Conservation (phyloP, 2,888 invertebrate genomes). For the Sesia bembeciformis region DNA sequence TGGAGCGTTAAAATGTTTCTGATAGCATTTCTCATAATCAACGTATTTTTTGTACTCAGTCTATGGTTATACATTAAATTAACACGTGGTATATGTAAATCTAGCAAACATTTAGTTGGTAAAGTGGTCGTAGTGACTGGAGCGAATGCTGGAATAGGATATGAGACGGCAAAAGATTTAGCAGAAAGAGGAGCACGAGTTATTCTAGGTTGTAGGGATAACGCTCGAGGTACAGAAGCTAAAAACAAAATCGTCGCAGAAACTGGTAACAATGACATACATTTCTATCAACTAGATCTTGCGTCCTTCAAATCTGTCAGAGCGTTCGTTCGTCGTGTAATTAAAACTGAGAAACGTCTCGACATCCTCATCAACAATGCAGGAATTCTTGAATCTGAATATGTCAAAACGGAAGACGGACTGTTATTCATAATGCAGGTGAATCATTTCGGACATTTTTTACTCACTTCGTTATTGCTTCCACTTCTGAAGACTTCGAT, state of each 20-base stretch:
- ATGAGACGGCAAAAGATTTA: slow-evolving; percentile 81
- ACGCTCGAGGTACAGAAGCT: slow-evolving; percentile 77
- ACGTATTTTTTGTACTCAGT: background rate
- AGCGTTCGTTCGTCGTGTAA: slow-evolving; percentile 74
- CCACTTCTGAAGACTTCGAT: slow-evolving; percentile 51
- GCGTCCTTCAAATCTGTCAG: slow-evolving; percentile 70
- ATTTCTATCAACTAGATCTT: slow-evolving; percentile 60
- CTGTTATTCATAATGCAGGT: slow-evolving; percentile 74
- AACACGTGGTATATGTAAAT: slow-evolving; percentile 34
- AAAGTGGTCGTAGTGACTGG: slow-evolving; percentile 91
- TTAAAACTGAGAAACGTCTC: slow-evolving; percentile 61
- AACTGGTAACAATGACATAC: slow-evolving; percentile 37
- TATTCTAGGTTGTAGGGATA: slow-evolving; percentile 86
- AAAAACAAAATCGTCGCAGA: slow-evolving; percentile 27
- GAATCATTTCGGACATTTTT: slow-evolving; percentile 77
- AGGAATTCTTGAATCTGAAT: slow-evolving; percentile 50
- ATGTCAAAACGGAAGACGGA: slow-evolving; percentile 73
- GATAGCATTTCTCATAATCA: background rate
- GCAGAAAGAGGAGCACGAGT: slow-evolving; percentile 83
- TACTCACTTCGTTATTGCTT: slow-evolving; percentile 76
- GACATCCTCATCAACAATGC: slow-evolving; percentile 79
- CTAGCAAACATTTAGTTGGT: slow-evolving; percentile 75
- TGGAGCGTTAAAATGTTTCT: background rate
- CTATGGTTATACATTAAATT: slow-evolving; percentile 13
- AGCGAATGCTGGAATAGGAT: slow-evolving; percentile 86